phyloP scores from a whole-genome alignment of 92 coral and sea anemone genomes.

The Parazoanthus swiftii region DNA sequence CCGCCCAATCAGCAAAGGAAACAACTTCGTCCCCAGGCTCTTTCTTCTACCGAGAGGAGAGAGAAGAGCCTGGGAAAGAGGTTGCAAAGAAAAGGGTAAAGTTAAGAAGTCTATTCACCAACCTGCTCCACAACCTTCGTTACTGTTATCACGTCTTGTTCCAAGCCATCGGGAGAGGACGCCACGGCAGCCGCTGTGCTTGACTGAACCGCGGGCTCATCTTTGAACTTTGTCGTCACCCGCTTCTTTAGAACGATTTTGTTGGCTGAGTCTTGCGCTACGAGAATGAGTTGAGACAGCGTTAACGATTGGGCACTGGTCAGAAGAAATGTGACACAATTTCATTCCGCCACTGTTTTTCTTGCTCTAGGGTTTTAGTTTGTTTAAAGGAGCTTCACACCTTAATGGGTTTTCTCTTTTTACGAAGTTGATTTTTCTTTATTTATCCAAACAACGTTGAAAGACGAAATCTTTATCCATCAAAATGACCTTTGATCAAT shows the following conservation, averaged over 20 bases:
- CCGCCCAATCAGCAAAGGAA: background rate
- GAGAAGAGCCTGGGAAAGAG: too few species aligned
- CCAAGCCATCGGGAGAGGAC: conserved; percentile 50
- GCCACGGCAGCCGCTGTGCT: conserved; percentile 23
- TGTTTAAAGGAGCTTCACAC: too few species aligned
- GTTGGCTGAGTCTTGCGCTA: conserved; percentile 26
- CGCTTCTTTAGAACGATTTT: conserved; percentile 37
- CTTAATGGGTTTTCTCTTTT: too few species aligned
- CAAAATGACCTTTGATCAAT: too few species aligned
- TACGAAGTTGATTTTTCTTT: too few species aligned
- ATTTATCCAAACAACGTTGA: too few species aligned
- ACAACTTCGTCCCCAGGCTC: too few species aligned
- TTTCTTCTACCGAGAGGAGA: too few species aligned
- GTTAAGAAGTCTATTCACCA: background rate
- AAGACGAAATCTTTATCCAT: too few species aligned
- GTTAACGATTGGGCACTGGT: background rate
- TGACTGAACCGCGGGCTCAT: conserved; percentile 35
- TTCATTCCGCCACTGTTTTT: too few species aligned
- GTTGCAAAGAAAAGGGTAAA: background rate
- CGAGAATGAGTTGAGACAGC: background rate
- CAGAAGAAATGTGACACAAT: too few species aligned
- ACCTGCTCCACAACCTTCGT: conserved; percentile 98
- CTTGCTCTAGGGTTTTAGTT: too few species aligned
- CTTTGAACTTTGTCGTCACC: conserved; percentile 33
- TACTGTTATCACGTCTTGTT: conserved; percentile 92